These are phyloP conservation scores for Acrobasis consociella DNA, from an alignment of 2,888 invertebrate genomes.

Conservation along the genomic window DNA sequence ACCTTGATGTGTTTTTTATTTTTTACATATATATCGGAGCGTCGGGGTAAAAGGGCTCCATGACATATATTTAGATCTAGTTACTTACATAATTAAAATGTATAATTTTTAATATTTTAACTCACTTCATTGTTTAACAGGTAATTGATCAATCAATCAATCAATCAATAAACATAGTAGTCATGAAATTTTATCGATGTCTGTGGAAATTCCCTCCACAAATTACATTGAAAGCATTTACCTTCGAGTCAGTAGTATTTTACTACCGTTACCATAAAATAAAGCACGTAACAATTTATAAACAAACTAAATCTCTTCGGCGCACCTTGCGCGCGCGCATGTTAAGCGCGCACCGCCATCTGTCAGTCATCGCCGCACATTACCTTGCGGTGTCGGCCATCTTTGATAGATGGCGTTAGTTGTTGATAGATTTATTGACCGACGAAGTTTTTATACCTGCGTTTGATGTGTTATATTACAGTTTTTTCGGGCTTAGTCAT, in stretches of 20 bases:
- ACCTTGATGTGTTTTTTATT: too few species aligned
- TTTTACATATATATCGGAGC: too few species aligned
- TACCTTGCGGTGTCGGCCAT: conserved; percentile 60
- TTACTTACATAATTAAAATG: too few species aligned
- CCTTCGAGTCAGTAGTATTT: conserved; percentile 24
- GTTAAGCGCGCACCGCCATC: conserved; percentile 61
- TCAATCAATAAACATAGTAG: background rate
- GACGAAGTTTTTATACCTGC: conserved; percentile 65
- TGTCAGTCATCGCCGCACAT: conserved; percentile 71
- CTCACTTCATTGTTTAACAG: background rate
- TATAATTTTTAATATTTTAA: too few species aligned
- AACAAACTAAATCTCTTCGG: conserved; percentile 33
- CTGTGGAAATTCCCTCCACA: background rate
- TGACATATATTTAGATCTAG: too few species aligned
- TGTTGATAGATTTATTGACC: conserved; percentile 64
- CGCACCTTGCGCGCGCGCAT: conserved; percentile 44
- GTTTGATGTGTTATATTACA: conserved; percentile 61
- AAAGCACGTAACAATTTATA: conserved; percentile 6
- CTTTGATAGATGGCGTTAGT: conserved; percentile 75
- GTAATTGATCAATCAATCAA: background rate
- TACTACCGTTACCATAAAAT: background rate
- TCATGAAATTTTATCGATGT: too few species aligned
- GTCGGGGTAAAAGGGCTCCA: too few species aligned
- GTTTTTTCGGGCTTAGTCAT: conserved; percentile 39
- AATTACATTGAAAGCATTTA: conserved; percentile 1